Percentiles rank a stretch among this genome's conserved stretches.
phyloP scores from a whole-genome alignment of 2,888 invertebrate genomes.

The Lasioglossum figueresi region DNA sequence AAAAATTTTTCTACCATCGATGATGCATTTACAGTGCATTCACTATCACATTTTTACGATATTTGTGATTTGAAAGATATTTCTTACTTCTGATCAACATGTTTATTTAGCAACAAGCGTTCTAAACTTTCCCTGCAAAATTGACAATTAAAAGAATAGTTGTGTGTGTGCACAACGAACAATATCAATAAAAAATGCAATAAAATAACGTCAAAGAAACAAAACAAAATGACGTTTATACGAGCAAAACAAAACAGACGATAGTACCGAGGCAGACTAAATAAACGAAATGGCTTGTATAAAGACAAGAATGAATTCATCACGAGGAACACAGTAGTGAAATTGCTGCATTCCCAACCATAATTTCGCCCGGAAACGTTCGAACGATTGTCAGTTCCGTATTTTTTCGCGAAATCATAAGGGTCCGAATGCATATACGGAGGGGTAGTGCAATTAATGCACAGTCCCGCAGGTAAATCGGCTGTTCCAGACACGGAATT shows the following conservation, averaged over 20 bases:
- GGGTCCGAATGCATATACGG: background rate
- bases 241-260: background rate
- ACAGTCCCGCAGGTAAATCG: conserved; percentile 3
- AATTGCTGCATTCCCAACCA: background rate
- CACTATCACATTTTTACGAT: too few species aligned
- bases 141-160: too few species aligned
- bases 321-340: background rate
- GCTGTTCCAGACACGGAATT: conserved; percentile 16
- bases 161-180: too few species aligned
- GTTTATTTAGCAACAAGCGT: too few species aligned
- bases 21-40: too few species aligned
- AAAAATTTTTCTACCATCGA: too few species aligned
- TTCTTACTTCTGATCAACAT: too few species aligned
- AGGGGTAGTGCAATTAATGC: background rate
- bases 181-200: background rate
- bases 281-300: too few species aligned
- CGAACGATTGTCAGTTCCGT: background rate
- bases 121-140: too few species aligned
- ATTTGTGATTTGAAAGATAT: too few species aligned
- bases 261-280: background rate
- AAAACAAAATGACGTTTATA: background rate
- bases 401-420: background rate
- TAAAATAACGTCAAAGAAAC: background rate
- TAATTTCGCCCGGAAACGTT: background rate
- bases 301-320: background rate